These are phyloP conservation scores for Poecilia picta DNA, from an alignment of 2,797 vertebrate species.

Conservation along the genomic window DNA sequence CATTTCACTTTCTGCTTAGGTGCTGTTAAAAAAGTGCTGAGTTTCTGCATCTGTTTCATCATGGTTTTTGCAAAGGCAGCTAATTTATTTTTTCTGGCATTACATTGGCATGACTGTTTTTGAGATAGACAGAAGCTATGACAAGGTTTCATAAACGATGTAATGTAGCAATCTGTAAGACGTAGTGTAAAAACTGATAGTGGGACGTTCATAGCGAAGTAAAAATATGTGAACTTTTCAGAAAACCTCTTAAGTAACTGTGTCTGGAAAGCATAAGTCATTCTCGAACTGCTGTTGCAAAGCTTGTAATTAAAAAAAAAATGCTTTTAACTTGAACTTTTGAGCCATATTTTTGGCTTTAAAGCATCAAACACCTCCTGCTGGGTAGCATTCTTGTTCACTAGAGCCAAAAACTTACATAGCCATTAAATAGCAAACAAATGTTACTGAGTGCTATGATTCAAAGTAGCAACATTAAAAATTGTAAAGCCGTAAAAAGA, in stretches of 20 bases:
- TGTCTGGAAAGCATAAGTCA: background rate
- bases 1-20: slow-evolving; percentile 11
- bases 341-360: background rate
- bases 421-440: background rate
- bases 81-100: background rate
- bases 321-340: background rate
- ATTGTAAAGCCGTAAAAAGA: background rate
- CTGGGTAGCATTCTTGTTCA: background rate
- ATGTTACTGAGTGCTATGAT: slow-evolving; percentile 1
- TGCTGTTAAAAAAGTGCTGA: slow-evolving; percentile 11
- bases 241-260: background rate
- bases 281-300: background rate
- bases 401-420: background rate
- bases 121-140: background rate
- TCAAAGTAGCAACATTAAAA: background rate
- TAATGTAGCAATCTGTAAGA: background rate
- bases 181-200: background rate
- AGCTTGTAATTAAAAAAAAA: background rate
- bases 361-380: background rate
- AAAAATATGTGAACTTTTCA: background rate
- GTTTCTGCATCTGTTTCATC: background rate
- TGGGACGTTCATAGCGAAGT: background rate
- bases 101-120: background rate
- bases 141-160: background rate
- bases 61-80: slow-evolving; percentile 6